Evolutionary conservation across 2,888 invertebrate species (phyloP).

Genomic region (Tinea trinotella): DNA sequence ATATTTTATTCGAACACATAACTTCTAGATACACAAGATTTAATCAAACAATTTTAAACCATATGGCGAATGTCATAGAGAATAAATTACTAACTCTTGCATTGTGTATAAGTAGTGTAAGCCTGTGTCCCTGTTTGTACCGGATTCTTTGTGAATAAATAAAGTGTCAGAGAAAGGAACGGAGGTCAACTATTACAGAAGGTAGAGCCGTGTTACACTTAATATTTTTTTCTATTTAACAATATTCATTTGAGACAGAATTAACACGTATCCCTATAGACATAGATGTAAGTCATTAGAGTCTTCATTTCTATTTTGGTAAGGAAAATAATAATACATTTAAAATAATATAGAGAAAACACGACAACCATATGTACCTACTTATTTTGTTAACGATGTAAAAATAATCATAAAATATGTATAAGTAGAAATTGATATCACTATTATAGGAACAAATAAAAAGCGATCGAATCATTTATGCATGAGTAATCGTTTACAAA

Average conservation of each 20-base stretch:
- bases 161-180: constrained; percentile 17
- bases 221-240: not conserved
- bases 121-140: constrained; percentile 3
- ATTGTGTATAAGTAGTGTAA: not conserved
- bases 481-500: constrained; percentile 6
- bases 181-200: constrained; percentile 12
- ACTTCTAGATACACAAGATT: not conserved
- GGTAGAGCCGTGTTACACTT: not conserved
- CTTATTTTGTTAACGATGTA: not conserved
- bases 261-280: no score
- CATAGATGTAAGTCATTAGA: no score
- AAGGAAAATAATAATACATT: no score
- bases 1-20: constrained; percentile 18
- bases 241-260: not conserved
- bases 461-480: constrained; percentile 1
- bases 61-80: not conserved
- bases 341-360: no score
- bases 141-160: constrained; percentile 20
- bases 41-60: not conserved
- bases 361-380: not conserved
- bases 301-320: no score
- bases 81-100: not conserved
- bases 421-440: not conserved
- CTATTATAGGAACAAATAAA: not conserved
- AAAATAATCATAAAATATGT: not conserved